A percentile compares a stretch with the other conserved stretches of the same genome.
Evolutionary conservation across 92 coral and sea anemone genomes (phyloP).

Genomic region (Pocillopora grandis): DNA sequence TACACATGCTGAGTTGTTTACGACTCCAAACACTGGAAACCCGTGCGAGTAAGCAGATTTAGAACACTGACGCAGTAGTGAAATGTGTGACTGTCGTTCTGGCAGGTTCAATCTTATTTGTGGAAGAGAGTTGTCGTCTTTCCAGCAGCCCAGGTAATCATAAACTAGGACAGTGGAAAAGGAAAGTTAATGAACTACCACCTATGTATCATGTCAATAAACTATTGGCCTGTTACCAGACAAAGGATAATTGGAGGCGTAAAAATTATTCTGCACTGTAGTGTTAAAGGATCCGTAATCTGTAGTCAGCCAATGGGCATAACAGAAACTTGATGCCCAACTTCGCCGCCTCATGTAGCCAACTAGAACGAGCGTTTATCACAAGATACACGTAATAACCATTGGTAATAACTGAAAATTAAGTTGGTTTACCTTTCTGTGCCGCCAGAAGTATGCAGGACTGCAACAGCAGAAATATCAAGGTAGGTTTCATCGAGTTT

Average conservation of each 20-base stretch:
- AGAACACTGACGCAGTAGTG: conserved; percentile 34
- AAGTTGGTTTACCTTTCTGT: conserved; percentile 7
- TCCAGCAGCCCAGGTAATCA: conserved; percentile 70
- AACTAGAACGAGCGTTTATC: background rate
- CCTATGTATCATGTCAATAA: background rate
- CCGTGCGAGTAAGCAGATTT: conserved; percentile 38
- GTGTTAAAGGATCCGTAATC: background rate
- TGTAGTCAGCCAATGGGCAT: background rate
- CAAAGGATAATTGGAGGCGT: too few species aligned
- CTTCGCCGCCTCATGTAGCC: background rate
- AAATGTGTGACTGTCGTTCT: background rate
- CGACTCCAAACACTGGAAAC: conserved; percentile 56
- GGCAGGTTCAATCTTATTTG: conserved; percentile 12
- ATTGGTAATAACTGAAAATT: background rate
- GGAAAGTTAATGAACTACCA: background rate
- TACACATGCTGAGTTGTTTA: conserved; percentile 46
- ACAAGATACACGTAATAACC: too few species aligned
- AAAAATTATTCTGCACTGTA: too few species aligned
- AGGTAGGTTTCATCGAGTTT: conserved; percentile 24
- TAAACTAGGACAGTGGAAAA: conserved; percentile 6
- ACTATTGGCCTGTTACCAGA: too few species aligned
- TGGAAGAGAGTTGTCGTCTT: conserved; percentile 19
- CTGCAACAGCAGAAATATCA: conserved; percentile 15
- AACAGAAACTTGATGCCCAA: too few species aligned
- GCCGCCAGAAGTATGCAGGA: background rate